phyloP scores from a whole-genome alignment of 2,113 vertebrate species.

The Xenus cinereus region DNA sequence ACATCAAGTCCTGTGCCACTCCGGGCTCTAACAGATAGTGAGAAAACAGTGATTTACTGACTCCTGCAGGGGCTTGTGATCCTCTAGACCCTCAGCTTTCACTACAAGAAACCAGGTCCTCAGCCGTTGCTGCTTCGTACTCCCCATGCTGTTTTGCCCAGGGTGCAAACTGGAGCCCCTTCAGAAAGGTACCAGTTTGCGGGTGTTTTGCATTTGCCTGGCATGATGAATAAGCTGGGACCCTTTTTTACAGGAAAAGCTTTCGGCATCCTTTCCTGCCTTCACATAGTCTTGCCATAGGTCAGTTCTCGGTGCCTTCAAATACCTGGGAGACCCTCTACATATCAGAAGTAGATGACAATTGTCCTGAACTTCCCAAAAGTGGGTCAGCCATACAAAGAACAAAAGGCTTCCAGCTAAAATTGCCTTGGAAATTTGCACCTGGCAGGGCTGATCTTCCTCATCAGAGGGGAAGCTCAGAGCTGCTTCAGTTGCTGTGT shows the following conservation, averaged over 20 bases:
- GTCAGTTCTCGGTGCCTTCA: background rate
- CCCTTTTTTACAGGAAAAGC: fast-evolving
- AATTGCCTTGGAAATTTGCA: background rate
- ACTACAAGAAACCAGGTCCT: background rate
- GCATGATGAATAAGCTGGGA: background rate
- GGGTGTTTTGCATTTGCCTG: background rate
- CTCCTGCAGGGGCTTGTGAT: background rate
- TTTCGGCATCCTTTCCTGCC: background rate
- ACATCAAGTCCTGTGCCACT: background rate
- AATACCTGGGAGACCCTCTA: background rate
- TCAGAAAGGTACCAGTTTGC: background rate
- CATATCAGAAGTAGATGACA: background rate
- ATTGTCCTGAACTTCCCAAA: background rate
- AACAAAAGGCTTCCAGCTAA: background rate
- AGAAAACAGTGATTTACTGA: background rate
- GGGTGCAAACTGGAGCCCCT: background rate
- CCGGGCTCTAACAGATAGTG: background rate
- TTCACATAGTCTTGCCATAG: background rate
- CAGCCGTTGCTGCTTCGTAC: background rate
- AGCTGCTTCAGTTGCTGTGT: fast-evolving
- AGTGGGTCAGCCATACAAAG: background rate
- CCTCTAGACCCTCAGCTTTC: background rate
- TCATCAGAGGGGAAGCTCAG: background rate
- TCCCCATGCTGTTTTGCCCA: background rate
- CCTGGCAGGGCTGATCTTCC: background rate